phyloP scores from a whole-genome alignment of 2,797 vertebrate genomes.

The Hydrolagus colliei region DNA sequence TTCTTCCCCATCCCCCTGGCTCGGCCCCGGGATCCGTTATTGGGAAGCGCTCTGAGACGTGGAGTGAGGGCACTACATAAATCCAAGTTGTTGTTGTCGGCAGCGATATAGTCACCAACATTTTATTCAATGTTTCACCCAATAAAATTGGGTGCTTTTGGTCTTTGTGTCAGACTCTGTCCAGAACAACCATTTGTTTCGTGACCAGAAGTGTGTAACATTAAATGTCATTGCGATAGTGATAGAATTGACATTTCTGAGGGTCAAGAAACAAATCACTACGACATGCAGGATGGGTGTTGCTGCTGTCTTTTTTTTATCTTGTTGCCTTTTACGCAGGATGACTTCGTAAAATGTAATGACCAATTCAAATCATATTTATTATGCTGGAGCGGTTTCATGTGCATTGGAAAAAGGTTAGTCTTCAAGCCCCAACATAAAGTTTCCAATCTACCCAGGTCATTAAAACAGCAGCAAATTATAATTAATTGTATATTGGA shows the following conservation, averaged over 20 bases:
- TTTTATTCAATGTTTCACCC: neutral
- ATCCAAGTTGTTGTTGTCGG: too few relatives aligned
- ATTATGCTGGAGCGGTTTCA: neutral
- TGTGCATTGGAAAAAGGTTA: neutral
- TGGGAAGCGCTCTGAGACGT: too few relatives aligned
- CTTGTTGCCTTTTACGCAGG: neutral
- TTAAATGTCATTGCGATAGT: neutral
- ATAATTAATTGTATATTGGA: too few relatives aligned
- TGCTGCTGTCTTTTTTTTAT: neutral
- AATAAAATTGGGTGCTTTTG: neutral
- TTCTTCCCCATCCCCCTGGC: too few relatives aligned
- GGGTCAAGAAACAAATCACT: slow-evolving; percentile 13
- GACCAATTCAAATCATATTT: neutral
- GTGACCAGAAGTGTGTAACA: neutral
- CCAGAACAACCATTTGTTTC: neutral
- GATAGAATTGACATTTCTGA: neutral
- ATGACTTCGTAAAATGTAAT: slow-evolving; percentile 17
- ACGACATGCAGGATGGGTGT: neutral
- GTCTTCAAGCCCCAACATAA: too few relatives aligned
- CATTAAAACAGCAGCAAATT: too few relatives aligned
- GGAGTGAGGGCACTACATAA: too few relatives aligned
- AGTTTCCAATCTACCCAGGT: too few relatives aligned
- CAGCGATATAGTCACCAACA: neutral
- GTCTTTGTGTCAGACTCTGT: neutral
- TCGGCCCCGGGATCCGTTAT: too few relatives aligned